These are phyloP conservation scores for Salvelinus fontinalis DNA, from an alignment of 2,113 vertebrate species.

Conservation along the genomic window DNA sequence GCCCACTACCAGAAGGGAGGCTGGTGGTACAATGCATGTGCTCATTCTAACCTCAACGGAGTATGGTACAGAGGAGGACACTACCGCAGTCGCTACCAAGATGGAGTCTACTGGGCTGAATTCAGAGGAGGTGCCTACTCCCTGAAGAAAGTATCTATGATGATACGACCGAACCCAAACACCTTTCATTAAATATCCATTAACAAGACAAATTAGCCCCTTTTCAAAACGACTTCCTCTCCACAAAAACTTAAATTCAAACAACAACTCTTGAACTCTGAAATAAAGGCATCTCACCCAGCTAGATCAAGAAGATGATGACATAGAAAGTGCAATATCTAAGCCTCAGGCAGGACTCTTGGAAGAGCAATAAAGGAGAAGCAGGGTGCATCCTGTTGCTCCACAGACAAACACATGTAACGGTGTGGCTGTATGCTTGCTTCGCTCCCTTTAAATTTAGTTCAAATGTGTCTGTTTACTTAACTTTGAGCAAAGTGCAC, in stretches of 20 bases:
- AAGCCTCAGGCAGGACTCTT: constrained; percentile 28
- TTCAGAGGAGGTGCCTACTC: constrained; percentile 97
- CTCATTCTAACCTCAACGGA: constrained; percentile 96
- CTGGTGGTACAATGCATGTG: constrained; percentile 99
- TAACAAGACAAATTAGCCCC: no score
- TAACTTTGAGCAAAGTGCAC: no score
- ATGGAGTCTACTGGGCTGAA: constrained; percentile 97
- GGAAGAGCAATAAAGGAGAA: background rate
- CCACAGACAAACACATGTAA: background rate
- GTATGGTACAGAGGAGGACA: constrained; percentile 98
- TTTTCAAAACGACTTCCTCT: background rate
- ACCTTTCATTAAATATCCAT: constrained; percentile 84
- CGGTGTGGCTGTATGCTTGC: background rate
- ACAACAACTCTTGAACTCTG: background rate
- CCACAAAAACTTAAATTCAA: background rate
- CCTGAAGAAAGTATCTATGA: constrained; percentile 96
- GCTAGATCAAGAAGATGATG: constrained; percentile 21
- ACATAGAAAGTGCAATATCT: constrained; percentile 54
- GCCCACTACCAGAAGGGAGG: constrained; percentile 98
- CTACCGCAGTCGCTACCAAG: constrained; percentile 95
- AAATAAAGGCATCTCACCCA: constrained; percentile 1
- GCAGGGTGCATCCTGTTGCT: constrained; percentile 7
- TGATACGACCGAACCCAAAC: constrained; percentile 96
- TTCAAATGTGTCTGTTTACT: no score
- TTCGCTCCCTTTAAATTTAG: background rate